Evolutionary conservation across 23 tunicate species (phyloP).

Genomic region (Styela plicata): DNA sequence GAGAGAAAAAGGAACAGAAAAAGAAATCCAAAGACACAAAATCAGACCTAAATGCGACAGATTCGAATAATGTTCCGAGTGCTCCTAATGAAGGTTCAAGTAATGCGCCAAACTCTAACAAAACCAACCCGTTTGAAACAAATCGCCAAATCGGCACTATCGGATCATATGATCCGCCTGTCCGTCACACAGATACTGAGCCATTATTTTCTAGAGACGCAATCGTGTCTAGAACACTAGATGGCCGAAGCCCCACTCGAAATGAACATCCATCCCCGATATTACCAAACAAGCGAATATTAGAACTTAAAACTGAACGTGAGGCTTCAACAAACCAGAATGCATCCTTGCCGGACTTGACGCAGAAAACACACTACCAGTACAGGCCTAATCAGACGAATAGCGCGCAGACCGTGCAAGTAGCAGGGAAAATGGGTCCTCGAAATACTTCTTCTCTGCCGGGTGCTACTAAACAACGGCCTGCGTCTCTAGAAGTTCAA

Average conservation of each 20-base stretch:
- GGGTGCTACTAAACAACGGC: not conserved
- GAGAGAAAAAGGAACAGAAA: constrained; percentile 12
- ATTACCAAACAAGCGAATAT: constrained; percentile 1
- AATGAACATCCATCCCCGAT: not conserved
- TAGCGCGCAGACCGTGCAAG: not conserved
- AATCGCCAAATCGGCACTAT: not conserved
- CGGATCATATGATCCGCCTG: not conserved
- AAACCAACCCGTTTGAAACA: not conserved
- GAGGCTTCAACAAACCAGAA: not conserved
- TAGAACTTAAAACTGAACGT: not conserved
- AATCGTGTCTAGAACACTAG: not conserved
- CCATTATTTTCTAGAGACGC: not conserved
- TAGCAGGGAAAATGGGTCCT: not conserved
- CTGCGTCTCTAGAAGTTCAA: constrained; percentile 7
- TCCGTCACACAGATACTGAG: not conserved
- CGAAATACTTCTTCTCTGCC: not conserved
- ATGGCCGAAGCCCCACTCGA: constrained; percentile 4
- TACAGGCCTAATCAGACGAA: not conserved
- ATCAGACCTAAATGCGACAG: not conserved
- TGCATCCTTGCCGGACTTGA: constrained; percentile 11
- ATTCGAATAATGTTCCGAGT: not conserved
- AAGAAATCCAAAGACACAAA: constrained; percentile 4
- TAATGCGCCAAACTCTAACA: no score
- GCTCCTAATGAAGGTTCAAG: not conserved
- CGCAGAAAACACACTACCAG: not conserved